Evolutionary conservation across 37 sponge, comb jelly and placozoan genomes (phyloP).

Genomic region (Aplysina aerophoba): DNA sequence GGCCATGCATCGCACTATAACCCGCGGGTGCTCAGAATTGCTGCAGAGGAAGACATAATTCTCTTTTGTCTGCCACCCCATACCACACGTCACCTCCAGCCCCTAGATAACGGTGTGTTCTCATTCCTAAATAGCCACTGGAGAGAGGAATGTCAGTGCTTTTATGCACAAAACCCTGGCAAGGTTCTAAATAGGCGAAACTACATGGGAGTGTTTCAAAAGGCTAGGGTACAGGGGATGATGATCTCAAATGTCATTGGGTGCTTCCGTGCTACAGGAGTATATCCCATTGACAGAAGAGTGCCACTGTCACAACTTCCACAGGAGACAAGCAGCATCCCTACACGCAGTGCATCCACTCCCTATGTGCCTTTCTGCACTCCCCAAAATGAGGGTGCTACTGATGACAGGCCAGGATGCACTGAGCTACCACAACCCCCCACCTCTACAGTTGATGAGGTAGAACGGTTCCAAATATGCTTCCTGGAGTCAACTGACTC

Average conservation of each 20-base stretch:
- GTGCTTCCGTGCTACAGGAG: conserved; percentile 7
- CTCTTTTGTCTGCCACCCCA: conserved; percentile 38
- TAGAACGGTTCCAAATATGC: too few species aligned
- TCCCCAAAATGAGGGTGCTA: too few species aligned
- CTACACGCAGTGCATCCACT: too few species aligned
- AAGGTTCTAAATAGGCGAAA: conserved; percentile 27
- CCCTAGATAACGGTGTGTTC: conserved; percentile 52
- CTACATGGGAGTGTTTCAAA: conserved; percentile 4
- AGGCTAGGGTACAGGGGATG: conserved; percentile 21
- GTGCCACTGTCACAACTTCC: background rate
- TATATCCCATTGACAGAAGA: background rate
- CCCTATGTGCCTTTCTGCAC: conserved; percentile 25
- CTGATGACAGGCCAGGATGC: too few species aligned
- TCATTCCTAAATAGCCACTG: conserved; percentile 34
- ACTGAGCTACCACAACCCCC: too few species aligned
- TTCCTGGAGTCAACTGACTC: too few species aligned
- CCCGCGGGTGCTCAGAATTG: conserved; percentile 11
- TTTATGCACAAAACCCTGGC: conserved; percentile 5
- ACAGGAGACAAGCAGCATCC: background rate
- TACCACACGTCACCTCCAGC: conserved; percentile 39
- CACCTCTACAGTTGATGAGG: too few species aligned
- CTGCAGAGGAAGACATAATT: conserved; percentile 23
- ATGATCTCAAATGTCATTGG: background rate
- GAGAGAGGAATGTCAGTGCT: conserved; percentile 24
- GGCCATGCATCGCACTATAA: conserved; percentile 36